phyloP scores from a whole-genome alignment of 2,113 vertebrate genomes.

The Daphoenositta chrysoptera region DNA sequence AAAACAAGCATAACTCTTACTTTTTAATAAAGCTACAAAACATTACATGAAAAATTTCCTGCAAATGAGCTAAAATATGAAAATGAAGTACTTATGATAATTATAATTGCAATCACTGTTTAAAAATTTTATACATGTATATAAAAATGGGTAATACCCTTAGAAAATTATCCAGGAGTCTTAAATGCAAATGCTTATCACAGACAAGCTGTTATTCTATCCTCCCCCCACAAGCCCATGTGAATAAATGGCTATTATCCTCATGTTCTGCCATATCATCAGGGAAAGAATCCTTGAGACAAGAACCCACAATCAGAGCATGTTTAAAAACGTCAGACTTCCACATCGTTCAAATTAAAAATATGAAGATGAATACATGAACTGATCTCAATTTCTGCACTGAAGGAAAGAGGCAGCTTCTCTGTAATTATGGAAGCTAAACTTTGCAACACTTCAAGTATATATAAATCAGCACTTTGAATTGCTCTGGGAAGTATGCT shows the following conservation, averaged over 20 bases:
- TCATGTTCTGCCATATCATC: neutral
- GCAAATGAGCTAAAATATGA: neutral
- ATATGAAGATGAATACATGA: slow-evolving; percentile 22
- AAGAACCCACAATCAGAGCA: slow-evolving; percentile 31
- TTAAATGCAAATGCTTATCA: neutral
- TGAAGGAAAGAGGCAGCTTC: slow-evolving; percentile 21
- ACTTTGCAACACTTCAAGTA: slow-evolving; percentile 57
- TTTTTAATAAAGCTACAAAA: neutral
- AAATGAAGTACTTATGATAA: neutral
- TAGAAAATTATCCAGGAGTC: neutral
- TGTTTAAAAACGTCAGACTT: slow-evolving; percentile 41
- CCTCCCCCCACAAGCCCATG: neutral
- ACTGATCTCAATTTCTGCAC: slow-evolving; percentile 18
- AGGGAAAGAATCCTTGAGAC: slow-evolving; percentile 12
- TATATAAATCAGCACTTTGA: slow-evolving; percentile 12
- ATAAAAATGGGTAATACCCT: neutral
- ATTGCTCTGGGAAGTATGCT: neutral
- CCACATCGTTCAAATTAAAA: slow-evolving; percentile 41
- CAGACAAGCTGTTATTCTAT: neutral
- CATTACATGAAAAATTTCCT: neutral
- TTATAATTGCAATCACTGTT: neutral
- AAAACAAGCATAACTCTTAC: neutral
- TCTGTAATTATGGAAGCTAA: slow-evolving; percentile 58
- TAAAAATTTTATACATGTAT: neutral
- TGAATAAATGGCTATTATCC: neutral